Evolutionary conservation across 2,888 invertebrate species (phyloP).

Genomic region (Strigamia transsilvanica): DNA sequence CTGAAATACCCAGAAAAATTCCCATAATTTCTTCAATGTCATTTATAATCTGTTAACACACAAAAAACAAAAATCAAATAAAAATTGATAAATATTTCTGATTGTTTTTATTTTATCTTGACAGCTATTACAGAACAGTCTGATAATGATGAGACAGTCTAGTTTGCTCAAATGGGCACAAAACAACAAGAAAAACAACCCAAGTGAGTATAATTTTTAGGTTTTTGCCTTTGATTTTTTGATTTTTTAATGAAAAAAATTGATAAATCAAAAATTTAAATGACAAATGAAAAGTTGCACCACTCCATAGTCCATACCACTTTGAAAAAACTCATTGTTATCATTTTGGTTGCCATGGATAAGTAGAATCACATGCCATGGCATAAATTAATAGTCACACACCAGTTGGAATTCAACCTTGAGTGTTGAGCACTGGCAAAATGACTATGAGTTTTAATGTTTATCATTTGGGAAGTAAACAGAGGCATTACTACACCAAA

Average conservation of each 20-base stretch:
- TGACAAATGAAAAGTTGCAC: no score
- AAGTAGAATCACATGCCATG: neutral
- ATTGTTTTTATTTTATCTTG: neutral
- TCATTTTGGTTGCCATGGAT: neutral
- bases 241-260: no score
- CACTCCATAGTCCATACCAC: no score
- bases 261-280: no score
- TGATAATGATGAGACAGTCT: slow-evolving; percentile 68
- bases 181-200: slow-evolving; percentile 65
- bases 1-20: no score
- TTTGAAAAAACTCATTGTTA: no score
- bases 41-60: neutral
- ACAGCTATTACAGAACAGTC: neutral
- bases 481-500: no score
- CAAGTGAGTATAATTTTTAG: neutral
- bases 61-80: neutral
- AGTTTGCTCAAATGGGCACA: slow-evolving; percentile 70
- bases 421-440: neutral
- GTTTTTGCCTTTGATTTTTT: no score
- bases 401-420: neutral
- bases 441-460: neutral
- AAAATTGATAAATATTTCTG: neutral
- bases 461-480: no score
- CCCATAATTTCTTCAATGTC: neutral
- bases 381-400: neutral